Base-by-base conservation (phyloP, 2,888 invertebrate genomes). In the Cataglyphis albicans region DNA sequence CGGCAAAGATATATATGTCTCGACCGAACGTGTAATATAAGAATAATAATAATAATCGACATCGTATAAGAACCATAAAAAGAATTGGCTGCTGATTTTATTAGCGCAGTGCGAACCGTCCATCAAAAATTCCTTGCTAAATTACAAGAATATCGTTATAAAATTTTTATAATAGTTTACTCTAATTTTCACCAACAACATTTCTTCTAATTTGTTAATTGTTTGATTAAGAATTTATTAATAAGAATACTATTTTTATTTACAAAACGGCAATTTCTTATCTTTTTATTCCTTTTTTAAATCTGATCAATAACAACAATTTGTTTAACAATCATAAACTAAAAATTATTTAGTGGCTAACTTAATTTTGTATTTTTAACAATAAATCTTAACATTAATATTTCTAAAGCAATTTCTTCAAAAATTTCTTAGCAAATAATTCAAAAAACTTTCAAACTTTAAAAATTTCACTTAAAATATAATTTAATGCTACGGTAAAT, bases 71-170 rank as follows among this genome's bases (percentile, higher is more conserved):
- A 85, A 29, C 82, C 84, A 83, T 86, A 83, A 83, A 85, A 84
- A 87, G 85, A 88, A 89, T 89, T 87, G 88, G 83, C 87, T 82
- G 83, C 85, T 87, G 86, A 90, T 88, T 89, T 88, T 86, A 88
- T 89, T 87, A 87, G 84, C 85, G 88, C 84, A 73, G 87, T 83
- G 84, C 86, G 86, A 87, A 88, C 65, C 85, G 74, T 82, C 80
- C 41, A 57, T 82, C 68, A 72, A 74, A 83, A 84, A 73, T 74
- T 29, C 44, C 32, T 76, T 55, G 48, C n/a, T 52, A n/a, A 52
- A 6, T 52, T n/a, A 52, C n/a, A 52, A 52, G n/a, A 52, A 52
- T 44, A 44, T 7, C 48, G n/a, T 2, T 52, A 52, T 0, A 52
- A 52, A 52, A 52, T n/a, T 52, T 52, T 52, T n/a, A n/a, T 48